Base-by-base conservation (phyloP, 2,113 vertebrate species). In the Sorex fumeus region DNA sequence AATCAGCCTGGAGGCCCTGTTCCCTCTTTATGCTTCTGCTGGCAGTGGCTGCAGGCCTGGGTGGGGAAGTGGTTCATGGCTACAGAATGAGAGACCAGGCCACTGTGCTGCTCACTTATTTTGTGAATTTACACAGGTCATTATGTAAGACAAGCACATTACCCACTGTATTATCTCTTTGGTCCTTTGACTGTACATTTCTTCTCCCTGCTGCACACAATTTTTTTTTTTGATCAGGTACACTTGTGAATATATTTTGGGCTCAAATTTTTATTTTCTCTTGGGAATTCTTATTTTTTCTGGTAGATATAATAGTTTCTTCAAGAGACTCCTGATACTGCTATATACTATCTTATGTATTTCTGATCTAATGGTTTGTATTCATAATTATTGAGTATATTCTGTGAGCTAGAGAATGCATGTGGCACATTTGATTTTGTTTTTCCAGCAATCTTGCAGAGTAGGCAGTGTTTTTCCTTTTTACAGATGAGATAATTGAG, bases 391-490 rank as follows among this genome's bases (percentile, higher is more conserved):
- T 69, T 80, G 36, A 82, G 36, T 76, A 82, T 18, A 74, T 50
- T 62, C 27, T 83, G 8, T 82, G 64, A 77, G 36, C 21, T 67
- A 60, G 43, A 81, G 64, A 82, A 28, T 66, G 1, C 60, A 72
- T 84, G 45, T 79, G n/a, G 32, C n/a, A 86, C 18, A 36, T 90
- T 78, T 87, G 40, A 72, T 74, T 94, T 94, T 94, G 70, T 91
- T 91, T 70, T 84, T 84, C 47, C 12, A 88, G 34, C 50, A 66
- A 3, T 45, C 34, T 78, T 82, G 76, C 16, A 79, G 60, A 45
- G 60, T 85, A 74, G 60, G 43, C 90, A 64, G 27, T 76, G 40
- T 81, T 88, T 34, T 9, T 13, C 8, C 34, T 53, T 62, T 95
- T 85, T 85, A 82, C 19, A 84, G 34, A 28, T 90, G 60, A 77